phyloP scores from a whole-genome alignment of 2,888 invertebrate genomes.

The Invenusta paracnida region DNA sequence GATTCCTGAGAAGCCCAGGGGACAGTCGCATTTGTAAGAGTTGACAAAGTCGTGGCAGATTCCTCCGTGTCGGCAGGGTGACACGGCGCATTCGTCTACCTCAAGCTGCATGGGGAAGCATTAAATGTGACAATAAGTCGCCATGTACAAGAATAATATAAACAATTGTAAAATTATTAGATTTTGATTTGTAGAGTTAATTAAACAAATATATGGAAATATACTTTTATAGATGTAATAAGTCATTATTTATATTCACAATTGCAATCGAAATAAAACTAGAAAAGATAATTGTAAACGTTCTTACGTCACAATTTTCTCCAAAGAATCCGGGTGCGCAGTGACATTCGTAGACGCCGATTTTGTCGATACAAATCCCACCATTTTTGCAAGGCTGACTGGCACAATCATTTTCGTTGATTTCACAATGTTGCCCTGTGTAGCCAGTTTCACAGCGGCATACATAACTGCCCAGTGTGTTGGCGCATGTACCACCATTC shows the following conservation, averaged over 20 bases:
- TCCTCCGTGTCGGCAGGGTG: conserved; percentile 39
- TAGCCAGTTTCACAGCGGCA: background rate
- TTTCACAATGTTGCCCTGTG: conserved; percentile 20
- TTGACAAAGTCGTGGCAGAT: conserved; percentile 39
- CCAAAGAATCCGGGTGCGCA: conserved; percentile 46
- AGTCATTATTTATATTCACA: too few relatives aligned
- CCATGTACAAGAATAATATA: too few relatives aligned
- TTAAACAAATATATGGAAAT: too few relatives aligned
- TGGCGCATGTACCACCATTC: conserved; percentile 88
- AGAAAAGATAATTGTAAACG: too few relatives aligned
- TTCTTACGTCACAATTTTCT: conserved; percentile 39
- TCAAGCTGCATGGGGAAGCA: too few relatives aligned
- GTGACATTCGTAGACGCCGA: conserved; percentile 46
- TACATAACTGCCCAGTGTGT: conserved; percentile 64
- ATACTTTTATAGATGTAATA: too few relatives aligned
- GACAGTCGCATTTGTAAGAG: conserved; percentile 36
- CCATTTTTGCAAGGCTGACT: background rate
- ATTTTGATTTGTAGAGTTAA: too few relatives aligned
- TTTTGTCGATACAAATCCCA: conserved; percentile 45
- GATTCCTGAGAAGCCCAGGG: conserved; percentile 27
- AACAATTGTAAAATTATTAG: too few relatives aligned
- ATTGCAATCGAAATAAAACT: too few relatives aligned
- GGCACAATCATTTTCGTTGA: background rate
- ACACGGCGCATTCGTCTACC: conserved; percentile 42
- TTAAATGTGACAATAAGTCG: too few relatives aligned